Evolutionary conservation across 2,113 vertebrate species (phyloP).

Genomic region (Alosa alosa): DNA sequence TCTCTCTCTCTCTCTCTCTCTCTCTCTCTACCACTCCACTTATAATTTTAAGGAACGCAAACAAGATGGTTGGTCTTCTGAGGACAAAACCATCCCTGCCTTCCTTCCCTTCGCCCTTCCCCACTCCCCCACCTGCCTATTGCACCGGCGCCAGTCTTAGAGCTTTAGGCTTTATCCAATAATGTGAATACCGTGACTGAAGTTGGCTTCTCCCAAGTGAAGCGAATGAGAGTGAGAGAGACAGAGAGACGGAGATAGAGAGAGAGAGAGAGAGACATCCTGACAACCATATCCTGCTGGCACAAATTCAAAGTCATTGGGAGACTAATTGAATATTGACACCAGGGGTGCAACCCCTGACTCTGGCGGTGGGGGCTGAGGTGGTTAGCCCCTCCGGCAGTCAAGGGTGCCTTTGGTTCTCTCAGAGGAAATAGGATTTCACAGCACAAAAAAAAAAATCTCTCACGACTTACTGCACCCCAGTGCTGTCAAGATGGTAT

Average conservation of each 20-base stretch:
- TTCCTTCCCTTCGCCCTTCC: not conserved
- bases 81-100: not conserved
- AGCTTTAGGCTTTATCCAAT: constrained; percentile 53
- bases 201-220: constrained; percentile 9
- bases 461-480: not conserved
- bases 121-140: not conserved
- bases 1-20: not conserved
- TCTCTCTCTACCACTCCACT: not conserved
- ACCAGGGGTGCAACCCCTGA: constrained; percentile 47
- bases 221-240: constrained; percentile 20
- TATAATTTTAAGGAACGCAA: not conserved
- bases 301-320: constrained; percentile 31
- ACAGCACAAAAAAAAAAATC: not conserved
- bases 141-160: not conserved
- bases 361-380: constrained; percentile 26
- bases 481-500: not conserved
- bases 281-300: constrained; percentile 21
- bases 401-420: not conserved
- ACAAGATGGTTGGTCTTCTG: constrained; percentile 9
- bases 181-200: constrained; percentile 24
- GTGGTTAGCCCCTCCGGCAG: not conserved
- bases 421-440: not conserved
- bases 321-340: constrained; percentile 61
- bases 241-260: constrained; percentile 32
- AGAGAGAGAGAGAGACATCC: constrained; percentile 22